These are phyloP conservation scores for Cephus pulcher DNA, from an alignment of 2,888 invertebrate species.

Conservation along the genomic window DNA sequence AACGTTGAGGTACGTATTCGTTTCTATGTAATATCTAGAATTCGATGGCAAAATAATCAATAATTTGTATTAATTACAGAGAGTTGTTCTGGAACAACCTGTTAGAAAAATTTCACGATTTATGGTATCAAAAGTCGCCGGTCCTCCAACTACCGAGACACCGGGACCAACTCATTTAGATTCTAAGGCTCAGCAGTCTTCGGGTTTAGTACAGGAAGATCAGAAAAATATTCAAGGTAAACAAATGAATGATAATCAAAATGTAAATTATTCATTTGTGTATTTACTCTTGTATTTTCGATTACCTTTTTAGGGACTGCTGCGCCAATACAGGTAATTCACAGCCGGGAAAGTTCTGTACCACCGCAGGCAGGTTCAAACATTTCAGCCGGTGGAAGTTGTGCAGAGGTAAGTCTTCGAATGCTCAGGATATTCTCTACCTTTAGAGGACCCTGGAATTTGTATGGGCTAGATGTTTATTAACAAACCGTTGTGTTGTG, in stretches of 20 bases:
- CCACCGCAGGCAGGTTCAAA: constrained; percentile 47
- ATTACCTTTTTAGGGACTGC: constrained; percentile 25
- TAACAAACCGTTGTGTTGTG: constrained; percentile 24
- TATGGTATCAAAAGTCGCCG: constrained; percentile 72
- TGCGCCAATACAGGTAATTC: constrained; percentile 45
- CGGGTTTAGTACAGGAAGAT: not conserved
- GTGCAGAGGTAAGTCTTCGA: constrained; percentile 46
- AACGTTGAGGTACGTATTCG: constrained; percentile 37
- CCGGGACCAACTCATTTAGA: constrained; percentile 14
- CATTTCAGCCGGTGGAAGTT: constrained; percentile 31
- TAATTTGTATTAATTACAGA: constrained; percentile 20
- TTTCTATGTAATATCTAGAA: not conserved
- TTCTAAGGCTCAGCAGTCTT: not conserved
- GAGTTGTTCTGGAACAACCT: constrained; percentile 58
- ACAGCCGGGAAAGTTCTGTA: constrained; percentile 58
- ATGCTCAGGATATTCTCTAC: not conserved
- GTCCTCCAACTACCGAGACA: constrained; percentile 47
- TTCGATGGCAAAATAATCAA: not conserved
- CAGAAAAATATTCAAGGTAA: not conserved
- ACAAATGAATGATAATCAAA: not conserved
- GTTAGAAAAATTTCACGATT: constrained; percentile 84
- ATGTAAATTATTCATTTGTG: not conserved
- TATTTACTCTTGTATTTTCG: not conserved
- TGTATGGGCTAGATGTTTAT: constrained; percentile 9
- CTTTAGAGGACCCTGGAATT: constrained; percentile 10